Conservation (phyloP, 2,888 invertebrate genomes). For the Ectemnius lituratus region DNA sequence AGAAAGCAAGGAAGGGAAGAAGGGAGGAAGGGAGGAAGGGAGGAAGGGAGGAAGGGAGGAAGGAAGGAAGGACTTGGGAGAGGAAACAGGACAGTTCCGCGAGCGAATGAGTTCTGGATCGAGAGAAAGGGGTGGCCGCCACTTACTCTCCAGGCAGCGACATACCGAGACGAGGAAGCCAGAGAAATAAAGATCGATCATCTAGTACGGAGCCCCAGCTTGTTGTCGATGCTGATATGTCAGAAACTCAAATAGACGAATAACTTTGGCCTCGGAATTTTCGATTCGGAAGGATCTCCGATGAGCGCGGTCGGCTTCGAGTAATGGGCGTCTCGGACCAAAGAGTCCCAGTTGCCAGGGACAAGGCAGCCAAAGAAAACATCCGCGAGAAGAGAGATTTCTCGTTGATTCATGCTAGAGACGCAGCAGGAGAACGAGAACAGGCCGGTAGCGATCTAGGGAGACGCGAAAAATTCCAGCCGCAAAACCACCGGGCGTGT, state of each 20-base stretch:
- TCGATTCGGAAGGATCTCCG: too few species aligned
- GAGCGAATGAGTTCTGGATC: neutral
- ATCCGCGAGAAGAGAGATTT: slow-evolving; percentile 16
- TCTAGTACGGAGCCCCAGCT: too few species aligned
- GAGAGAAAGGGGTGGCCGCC: neutral
- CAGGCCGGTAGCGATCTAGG: slow-evolving; percentile 23
- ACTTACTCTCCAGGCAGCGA: neutral
- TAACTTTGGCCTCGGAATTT: too few species aligned
- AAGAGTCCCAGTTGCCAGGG: neutral
- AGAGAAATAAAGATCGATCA: too few species aligned
- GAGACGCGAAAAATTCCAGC: slow-evolving; percentile 49
- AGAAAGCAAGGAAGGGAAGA: neutral
- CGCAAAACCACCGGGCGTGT: slow-evolving; percentile 68
- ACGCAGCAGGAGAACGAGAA: slow-evolving; percentile 37
- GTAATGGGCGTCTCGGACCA: too few species aligned
- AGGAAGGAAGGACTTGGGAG: neutral
- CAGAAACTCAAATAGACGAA: too few species aligned
- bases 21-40: neutral
- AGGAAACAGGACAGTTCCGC: neutral
- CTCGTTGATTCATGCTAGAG: slow-evolving; percentile 49
- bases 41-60: neutral
- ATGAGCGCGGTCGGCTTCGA: too few species aligned
- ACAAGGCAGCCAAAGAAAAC: slow-evolving; percentile 16
- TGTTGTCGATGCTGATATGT: too few species aligned
- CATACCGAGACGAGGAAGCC: neutral